Percentiles rank a stretch among this genome's conserved stretches.
These are phyloP conservation scores for Netelia melanura DNA, from an alignment of 2,888 invertebrate genomes.

Conservation along the genomic window DNA sequence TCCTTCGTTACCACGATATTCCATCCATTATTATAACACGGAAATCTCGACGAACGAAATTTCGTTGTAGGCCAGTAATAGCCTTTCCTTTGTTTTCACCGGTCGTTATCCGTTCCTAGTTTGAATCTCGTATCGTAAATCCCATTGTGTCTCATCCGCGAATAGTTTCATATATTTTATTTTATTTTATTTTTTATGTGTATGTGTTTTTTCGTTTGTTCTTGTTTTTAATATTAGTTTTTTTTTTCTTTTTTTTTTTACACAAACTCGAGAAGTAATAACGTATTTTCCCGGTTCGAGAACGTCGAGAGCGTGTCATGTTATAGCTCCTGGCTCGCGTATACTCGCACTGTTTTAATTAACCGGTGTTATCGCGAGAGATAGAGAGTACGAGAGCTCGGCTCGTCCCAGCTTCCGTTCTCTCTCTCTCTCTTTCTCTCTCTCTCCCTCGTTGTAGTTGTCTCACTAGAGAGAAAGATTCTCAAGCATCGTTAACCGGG, in stretches of 20 bases:
- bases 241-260: constrained; percentile 23
- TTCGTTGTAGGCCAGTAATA: neutral
- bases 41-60: neutral
- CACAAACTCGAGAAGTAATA: constrained; percentile 12
- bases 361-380: constrained; percentile 31
- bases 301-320: neutral
- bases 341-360: constrained; percentile 43
- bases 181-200: too few species aligned
- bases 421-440: neutral
- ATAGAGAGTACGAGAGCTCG: neutral
- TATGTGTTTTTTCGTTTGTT: neutral
- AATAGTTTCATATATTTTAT: neutral
- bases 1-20: neutral
- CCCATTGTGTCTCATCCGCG: neutral
- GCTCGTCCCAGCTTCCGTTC: too few species aligned
- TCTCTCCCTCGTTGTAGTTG: neutral
- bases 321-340: neutral
- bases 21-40: neutral
- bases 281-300: constrained; percentile 16
- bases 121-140: neutral
- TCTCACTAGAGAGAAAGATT: constrained; percentile 46
- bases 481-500: constrained; percentile 51
- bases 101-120: neutral
- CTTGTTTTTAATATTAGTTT: neutral
- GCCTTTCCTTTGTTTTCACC: neutral